Evolutionary conservation across 1,140 invertebrate genomes (phyloP), one percentile per base, ranked within the genome.

Genomic region (Bicyclus anynana): DNA sequence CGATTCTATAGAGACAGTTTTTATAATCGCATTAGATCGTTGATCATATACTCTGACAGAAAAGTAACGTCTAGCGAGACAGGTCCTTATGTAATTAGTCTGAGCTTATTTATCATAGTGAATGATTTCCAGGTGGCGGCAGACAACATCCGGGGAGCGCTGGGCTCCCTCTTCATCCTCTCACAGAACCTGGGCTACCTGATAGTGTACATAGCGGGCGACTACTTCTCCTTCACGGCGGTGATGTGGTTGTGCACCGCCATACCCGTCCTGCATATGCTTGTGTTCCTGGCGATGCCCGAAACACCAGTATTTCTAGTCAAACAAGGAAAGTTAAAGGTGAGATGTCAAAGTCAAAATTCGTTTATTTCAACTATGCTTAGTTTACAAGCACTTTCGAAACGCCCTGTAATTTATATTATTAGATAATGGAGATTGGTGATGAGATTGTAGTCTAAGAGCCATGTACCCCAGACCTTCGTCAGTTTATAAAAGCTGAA

Each of bases 291-390:
- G 9, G 86, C 84, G 5, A 86, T 91, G 79, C 90, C 90, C 0
- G 91, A 91, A 57, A 90, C 90, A 0, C 90, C 91, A 0, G 84
- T 87, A 26, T 86, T 88, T 38, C 65, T 91, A 46, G 75, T 90
- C 17, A 89, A 90, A 26, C 68, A 79, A n/a, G 89, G 90, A n/a
- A 90, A 85, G 46, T 50, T 80, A 7, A 61, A 89, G 65, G 89
- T 89, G 53, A 62, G 35, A 23, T 20, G 2, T 4, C 26, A 7
- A 10, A 10, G 29, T 33, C n/a, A 33, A 1, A 12, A 6, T 10
- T 40, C 1, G 5, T 40, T 16, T 16, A 40, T 40, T 40, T 14
- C 33, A 2, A 10, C 9, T n/a, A n/a, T n/a, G n/a, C n/a, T n/a
- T n/a, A n/a, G n/a, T n/a, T n/a, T n/a, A n/a, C n/a, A n/a, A n/a